A percentile compares a stretch with the other conserved stretches of the same genome.
phyloP scores from a whole-genome alignment of 2,797 vertebrate species.

The Sebastes steindachneri region DNA sequence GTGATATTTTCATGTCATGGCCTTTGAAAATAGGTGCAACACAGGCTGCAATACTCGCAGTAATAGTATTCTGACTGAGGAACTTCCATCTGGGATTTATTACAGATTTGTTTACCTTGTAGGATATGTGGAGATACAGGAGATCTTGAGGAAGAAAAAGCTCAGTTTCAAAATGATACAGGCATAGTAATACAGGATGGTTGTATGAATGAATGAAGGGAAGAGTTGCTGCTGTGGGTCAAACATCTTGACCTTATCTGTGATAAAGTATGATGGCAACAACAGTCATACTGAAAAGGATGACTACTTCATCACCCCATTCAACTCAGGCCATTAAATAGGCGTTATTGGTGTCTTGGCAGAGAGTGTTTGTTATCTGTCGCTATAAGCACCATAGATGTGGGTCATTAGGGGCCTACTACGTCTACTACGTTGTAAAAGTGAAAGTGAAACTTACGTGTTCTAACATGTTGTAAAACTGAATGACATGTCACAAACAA shows the following conservation, averaged over 20 bases:
- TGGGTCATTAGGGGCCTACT: too few relatives aligned
- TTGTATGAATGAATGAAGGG: not conserved
- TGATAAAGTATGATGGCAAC: not conserved
- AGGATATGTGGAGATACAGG: not conserved
- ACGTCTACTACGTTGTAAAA: too few relatives aligned
- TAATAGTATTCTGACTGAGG: not conserved
- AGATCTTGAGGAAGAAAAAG: not conserved
- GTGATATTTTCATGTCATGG: slow-evolving; percentile 13
- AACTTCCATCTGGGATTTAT: not conserved
- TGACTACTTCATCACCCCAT: not conserved
- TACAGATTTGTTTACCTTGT: not conserved
- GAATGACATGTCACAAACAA: too few relatives aligned
- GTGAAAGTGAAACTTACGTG: too few relatives aligned
- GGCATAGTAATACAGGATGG: not conserved
- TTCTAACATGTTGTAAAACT: too few relatives aligned
- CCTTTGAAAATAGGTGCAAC: slow-evolving; percentile 2
- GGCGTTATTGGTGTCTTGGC: too few relatives aligned
- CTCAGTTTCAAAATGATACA: not conserved
- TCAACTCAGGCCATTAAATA: too few relatives aligned
- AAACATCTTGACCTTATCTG: slow-evolving; percentile 29
- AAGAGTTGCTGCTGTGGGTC: slow-evolving; percentile 20
- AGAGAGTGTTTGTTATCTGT: too few relatives aligned
- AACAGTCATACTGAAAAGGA: not conserved
- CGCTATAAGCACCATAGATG: too few relatives aligned
- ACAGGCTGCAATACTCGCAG: not conserved